Evolutionary conservation across 2,113 vertebrate genomes (phyloP).

Genomic region (Bombycilla garrulus): DNA sequence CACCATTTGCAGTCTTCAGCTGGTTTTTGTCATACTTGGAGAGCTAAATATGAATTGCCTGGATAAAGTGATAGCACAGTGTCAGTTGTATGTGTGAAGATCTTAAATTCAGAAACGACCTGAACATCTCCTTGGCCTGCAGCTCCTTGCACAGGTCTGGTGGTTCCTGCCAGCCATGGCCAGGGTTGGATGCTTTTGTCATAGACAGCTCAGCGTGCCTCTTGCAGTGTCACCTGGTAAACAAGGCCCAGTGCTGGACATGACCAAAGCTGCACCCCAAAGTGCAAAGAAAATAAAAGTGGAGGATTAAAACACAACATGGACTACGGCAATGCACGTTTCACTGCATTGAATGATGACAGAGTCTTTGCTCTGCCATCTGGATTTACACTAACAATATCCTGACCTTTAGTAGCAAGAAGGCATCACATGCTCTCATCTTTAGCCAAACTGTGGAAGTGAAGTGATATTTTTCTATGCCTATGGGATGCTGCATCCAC

Average conservation of each 20-base stretch:
- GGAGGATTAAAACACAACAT: background rate
- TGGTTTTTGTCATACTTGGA: background rate
- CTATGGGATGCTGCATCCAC: background rate
- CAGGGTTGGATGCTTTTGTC: background rate
- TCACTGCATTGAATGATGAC: background rate
- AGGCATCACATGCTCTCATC: background rate
- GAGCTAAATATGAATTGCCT: background rate
- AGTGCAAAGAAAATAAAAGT: background rate
- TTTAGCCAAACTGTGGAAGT: background rate
- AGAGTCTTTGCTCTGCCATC: background rate
- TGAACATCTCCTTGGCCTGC: background rate
- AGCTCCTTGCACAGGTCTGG: background rate
- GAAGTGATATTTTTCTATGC: background rate
- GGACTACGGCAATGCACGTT: background rate
- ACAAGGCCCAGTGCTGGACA: background rate
- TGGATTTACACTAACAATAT: background rate
- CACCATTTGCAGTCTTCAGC: background rate
- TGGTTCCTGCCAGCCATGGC: background rate
- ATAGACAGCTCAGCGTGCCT: background rate
- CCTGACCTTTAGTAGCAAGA: background rate
- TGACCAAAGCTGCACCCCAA: background rate
- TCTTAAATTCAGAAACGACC: too few species aligned
- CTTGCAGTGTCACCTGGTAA: rapidly evolving
- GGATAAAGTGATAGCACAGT: rapidly evolving
- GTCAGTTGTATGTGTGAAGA: background rate